A percentile compares a stretch with the other conserved stretches of the same genome.
phyloP scores from a whole-genome alignment of 2,888 invertebrate species.

The Rutpela maculata region DNA sequence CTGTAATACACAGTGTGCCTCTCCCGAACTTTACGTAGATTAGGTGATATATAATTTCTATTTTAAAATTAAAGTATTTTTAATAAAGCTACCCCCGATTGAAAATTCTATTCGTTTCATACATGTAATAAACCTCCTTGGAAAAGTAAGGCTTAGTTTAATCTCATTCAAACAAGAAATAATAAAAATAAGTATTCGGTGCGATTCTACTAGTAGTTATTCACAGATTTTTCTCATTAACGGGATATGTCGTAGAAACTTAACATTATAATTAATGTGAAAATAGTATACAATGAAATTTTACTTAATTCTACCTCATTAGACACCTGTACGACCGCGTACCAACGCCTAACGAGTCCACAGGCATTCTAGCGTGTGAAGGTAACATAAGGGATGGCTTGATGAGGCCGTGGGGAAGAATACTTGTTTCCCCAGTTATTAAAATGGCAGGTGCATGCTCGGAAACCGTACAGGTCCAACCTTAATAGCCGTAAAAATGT shows the following conservation, averaged over 20 bases:
- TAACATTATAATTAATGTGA: background rate
- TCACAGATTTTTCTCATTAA: too few relatives aligned
- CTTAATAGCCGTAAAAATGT: slow-evolving; percentile 9
- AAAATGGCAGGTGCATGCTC: slow-evolving; percentile 29
- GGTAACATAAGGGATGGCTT: slow-evolving; percentile 23
- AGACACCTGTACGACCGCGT: slow-evolving; percentile 10
- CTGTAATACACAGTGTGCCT: too few relatives aligned
- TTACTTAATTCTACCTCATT: slow-evolving; percentile 4
- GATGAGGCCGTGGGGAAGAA: slow-evolving; percentile 19
- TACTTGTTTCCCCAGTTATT: slow-evolving; percentile 23
- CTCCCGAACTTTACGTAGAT: too few relatives aligned
- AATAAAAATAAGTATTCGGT: too few relatives aligned
- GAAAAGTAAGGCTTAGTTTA: too few relatives aligned
- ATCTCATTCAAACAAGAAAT: too few relatives aligned
- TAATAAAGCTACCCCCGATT: too few relatives aligned
- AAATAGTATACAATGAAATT: background rate
- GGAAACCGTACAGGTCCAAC: background rate
- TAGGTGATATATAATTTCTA: too few relatives aligned
- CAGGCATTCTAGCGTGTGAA: slow-evolving; percentile 21
- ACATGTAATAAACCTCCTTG: too few relatives aligned
- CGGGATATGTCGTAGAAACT: background rate
- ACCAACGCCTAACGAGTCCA: slow-evolving; percentile 15
- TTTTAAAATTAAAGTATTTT: too few relatives aligned
- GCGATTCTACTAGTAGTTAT: too few relatives aligned
- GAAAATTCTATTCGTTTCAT: too few relatives aligned